Evolutionary conservation across 2,797 vertebrate species (phyloP), one percentile per base, ranked within the genome.

Genomic region (Sebastes vulpes): DNA sequence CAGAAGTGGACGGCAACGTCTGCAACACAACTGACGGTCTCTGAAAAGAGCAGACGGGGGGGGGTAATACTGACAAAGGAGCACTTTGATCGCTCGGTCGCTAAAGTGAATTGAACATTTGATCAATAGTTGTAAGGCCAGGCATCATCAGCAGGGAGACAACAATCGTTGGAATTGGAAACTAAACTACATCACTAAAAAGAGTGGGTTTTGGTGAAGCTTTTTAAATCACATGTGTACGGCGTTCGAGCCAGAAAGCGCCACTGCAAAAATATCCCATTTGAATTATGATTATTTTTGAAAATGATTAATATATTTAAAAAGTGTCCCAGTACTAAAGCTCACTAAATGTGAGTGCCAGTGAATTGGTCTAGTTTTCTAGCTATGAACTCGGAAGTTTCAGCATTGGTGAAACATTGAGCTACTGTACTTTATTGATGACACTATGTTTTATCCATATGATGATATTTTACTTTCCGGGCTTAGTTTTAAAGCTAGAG

Each of bases 111-210:
- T 53, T 64, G 70, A 79, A 78, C 79, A 76, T 74, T 63, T 81
- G 81, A 90, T 91, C 90, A 70, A 92, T 88, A 83, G 65, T 53
- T 76, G 74, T 79, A 72, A 78, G 81, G 57, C 64, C 64, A 29
- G 73, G 78, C 79, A 69, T 82, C 70, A 26, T 75, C 73, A 1
- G 58, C 6, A 6, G 42, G 58, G 42, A 73, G 59, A 67, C 65
- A 50, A 53, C 72, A 74, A 57, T 69, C 59, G 35, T 5, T 35
- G 35, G 35, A 35, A 35, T 31, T 4, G 16, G 42, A 65, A 83
- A 69, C 54, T 35, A 75, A 81, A 6, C 29, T 58, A 72, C 4
- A 21, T 59, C 23, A 42, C 28, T 14, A 4, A 28, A 11, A 31
- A 25, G 72, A 56, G 38, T 11, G 32, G 9, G 6, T 3, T 14